These are phyloP conservation scores for Minunthozetes semirufus DNA, from an alignment of 2,888 invertebrate species.

Conservation along the genomic window DNA sequence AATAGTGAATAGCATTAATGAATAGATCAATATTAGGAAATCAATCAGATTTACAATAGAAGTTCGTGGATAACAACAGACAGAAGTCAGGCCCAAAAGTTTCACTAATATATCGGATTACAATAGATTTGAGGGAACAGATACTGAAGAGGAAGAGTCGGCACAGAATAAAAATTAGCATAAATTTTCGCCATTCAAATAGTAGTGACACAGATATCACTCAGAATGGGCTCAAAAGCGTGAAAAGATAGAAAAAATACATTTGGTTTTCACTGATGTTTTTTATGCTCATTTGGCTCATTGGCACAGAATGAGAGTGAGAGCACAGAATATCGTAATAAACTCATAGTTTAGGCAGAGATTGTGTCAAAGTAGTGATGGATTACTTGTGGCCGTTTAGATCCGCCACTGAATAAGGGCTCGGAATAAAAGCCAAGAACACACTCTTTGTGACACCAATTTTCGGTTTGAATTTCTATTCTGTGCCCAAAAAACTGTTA, in stretches of 20 bases:
- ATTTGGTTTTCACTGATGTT: too few species aligned
- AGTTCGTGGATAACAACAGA: background rate
- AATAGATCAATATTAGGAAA: constrained; percentile 8
- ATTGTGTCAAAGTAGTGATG: constrained; percentile 4
- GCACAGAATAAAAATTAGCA: too few species aligned
- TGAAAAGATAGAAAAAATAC: too few species aligned
- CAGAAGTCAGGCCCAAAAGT: background rate
- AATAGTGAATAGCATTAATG: background rate
- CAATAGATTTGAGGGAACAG: too few species aligned
- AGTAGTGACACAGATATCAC: too few species aligned
- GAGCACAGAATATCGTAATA: background rate
- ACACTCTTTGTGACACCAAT: background rate
- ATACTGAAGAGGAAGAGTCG: too few species aligned
- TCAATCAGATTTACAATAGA: constrained; percentile 15
- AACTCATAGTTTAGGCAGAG: background rate
- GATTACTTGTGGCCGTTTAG: background rate
- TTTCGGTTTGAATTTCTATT: background rate
- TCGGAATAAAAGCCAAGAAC: background rate
- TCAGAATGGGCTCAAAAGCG: too few species aligned
- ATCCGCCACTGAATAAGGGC: background rate
- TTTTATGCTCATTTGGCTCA: too few species aligned
- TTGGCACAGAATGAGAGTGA: too few species aligned
- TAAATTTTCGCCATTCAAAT: too few species aligned
- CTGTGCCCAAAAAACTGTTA: background rate
- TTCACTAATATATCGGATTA: too few species aligned